Percentiles rank a stretch among this genome's conserved stretches.
Evolutionary conservation across 2,797 vertebrate species (phyloP).

Genomic region (Smutsia temminckii): DNA sequence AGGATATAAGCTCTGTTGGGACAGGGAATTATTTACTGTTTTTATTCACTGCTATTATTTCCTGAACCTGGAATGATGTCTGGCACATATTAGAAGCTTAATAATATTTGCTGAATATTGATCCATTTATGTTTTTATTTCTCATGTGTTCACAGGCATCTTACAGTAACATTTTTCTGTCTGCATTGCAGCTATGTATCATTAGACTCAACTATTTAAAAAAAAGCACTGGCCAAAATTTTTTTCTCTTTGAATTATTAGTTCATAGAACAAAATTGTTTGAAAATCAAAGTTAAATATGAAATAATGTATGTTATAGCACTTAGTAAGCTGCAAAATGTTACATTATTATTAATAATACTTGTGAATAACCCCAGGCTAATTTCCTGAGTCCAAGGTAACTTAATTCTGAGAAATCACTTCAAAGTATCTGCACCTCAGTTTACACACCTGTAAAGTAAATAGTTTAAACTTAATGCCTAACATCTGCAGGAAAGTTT

Average conservation of each 20-base stretch:
- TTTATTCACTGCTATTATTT: background rate
- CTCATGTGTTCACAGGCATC: background rate
- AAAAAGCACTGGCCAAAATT: background rate
- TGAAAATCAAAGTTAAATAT: constrained; percentile 7
- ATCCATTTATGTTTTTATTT: background rate
- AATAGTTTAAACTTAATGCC: background rate
- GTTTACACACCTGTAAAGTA: background rate
- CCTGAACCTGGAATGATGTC: background rate
- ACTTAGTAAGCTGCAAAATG: background rate
- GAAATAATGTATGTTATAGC: background rate
- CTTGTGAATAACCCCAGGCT: background rate
- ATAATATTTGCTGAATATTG: background rate
- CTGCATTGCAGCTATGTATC: background rate
- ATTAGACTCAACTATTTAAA: background rate
- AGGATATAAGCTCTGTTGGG: background rate
- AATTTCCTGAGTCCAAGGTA: background rate
- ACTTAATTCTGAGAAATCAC: background rate
- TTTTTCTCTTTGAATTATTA: background rate
- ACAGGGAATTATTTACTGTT: background rate
- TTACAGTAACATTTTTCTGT: background rate
- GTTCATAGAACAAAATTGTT: background rate
- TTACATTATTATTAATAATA: background rate
- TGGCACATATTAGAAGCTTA: background rate
- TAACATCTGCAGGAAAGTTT: background rate
- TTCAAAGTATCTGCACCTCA: background rate